Percentiles rank a stretch among this genome's conserved stretches.
phyloP scores from a whole-genome alignment of 1,140 invertebrate genomes.

The Lysiphlebus fabarum region DNA sequence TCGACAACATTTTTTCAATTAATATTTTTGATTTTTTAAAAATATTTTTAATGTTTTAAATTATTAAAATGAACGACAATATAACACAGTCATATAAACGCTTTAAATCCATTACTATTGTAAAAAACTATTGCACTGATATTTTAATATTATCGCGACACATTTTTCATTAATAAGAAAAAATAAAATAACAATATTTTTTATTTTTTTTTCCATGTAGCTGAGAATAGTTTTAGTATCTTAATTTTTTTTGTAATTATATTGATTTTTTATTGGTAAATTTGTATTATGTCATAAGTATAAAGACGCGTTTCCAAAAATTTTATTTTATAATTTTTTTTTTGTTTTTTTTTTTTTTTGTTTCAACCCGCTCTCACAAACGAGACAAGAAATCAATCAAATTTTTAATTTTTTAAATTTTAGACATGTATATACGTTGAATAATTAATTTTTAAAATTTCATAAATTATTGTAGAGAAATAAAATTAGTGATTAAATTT shows the following conservation, averaged over 20 bases:
- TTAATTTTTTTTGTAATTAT: not conserved
- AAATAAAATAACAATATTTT: slow-evolving; percentile 34
- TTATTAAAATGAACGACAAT: slow-evolving; percentile 1
- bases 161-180: slow-evolving; percentile 32
- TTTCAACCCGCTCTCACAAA: slow-evolving; percentile 14
- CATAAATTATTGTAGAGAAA: not conserved
- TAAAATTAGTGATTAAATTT: slow-evolving; percentile 23
- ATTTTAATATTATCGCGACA: slow-evolving; percentile 25
- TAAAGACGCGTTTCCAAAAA: too few species aligned
- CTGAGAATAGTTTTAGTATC: slow-evolving; percentile 7
- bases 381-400: slow-evolving; percentile 18
- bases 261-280: not conserved
- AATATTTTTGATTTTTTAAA: slow-evolving; percentile 11
- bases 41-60: not conserved
- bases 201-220: slow-evolving; percentile 27
- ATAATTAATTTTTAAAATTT: slow-evolving; percentile 12
- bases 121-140: slow-evolving; percentile 57
- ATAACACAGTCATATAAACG: slow-evolving; percentile 13
- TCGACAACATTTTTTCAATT: slow-evolving; percentile 8
- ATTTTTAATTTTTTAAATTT: too few species aligned
- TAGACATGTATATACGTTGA: too few species aligned
- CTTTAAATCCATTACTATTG: slow-evolving; percentile 47
- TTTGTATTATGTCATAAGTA: not conserved
- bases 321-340: slow-evolving; percentile 13
- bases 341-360: slow-evolving; percentile 12